Evolutionary conservation across 2,113 vertebrate genomes (phyloP).

Genomic region (Cepphus grylle): DNA sequence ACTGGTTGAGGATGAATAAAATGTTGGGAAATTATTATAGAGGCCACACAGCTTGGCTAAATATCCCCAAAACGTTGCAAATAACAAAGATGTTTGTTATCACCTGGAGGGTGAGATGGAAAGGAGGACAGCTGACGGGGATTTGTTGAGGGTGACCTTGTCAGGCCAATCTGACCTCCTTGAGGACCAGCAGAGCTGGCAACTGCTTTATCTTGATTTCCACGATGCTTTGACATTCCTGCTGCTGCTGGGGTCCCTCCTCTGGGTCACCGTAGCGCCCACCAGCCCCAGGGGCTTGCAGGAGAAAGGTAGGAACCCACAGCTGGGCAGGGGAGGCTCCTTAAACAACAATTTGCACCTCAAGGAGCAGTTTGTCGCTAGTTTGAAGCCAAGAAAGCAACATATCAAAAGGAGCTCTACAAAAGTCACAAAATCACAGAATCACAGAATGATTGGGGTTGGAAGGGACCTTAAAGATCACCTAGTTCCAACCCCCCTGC

Average conservation of each 20-base stretch:
- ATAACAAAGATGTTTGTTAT: not conserved
- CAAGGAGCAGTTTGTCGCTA: not conserved
- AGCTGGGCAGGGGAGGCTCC: not conserved
- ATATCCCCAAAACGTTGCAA: not conserved
- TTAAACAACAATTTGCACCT: not conserved
- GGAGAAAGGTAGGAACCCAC: not conserved
- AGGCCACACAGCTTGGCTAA: not conserved
- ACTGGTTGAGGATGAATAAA: not conserved
- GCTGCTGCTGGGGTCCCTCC: not conserved
- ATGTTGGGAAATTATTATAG: not conserved
- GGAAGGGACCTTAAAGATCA: too few relatives aligned
- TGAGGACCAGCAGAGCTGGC: not conserved
- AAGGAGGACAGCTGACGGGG: fast-evolving
- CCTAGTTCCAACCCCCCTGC: too few relatives aligned
- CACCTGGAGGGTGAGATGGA: fast-evolving
- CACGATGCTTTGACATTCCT: not conserved
- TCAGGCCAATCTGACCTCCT: not conserved
- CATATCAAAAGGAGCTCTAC: not conserved
- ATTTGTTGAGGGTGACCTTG: not conserved
- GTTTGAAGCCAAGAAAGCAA: not conserved
- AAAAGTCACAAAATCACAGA: not conserved
- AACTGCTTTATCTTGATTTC: not conserved
- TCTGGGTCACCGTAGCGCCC: fast-evolving
- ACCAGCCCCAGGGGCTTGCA: not conserved
- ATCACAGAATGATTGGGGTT: too few relatives aligned